Conservation (phyloP, 1,140 invertebrate genomes). For the Drosophila rhopaloa region DNA sequence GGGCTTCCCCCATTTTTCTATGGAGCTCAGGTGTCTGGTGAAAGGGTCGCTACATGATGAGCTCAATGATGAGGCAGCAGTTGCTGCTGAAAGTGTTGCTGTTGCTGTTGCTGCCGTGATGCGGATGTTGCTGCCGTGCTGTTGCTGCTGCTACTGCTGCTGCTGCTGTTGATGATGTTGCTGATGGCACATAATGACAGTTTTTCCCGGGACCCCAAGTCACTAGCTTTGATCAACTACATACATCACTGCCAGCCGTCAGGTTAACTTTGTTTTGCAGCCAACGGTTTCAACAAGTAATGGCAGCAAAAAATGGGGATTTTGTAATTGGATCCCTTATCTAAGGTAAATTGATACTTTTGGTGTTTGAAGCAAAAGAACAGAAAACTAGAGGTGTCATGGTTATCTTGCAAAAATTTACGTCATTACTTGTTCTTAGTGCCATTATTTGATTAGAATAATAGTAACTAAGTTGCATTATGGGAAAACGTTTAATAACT, state of each 20-base stretch:
- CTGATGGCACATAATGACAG: constrained; percentile 66
- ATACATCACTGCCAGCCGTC: constrained; percentile 41
- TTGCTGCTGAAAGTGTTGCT: constrained; percentile 7
- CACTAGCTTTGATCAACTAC: constrained; percentile 64
- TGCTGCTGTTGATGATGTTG: constrained; percentile 30
- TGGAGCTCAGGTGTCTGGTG: constrained; percentile 25
- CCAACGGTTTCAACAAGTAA: constrained; percentile 2
- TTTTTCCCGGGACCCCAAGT: constrained; percentile 46
- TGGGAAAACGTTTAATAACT: too few relatives aligned
- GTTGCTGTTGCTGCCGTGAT: constrained; percentile 23
- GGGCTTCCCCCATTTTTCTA: not conserved
- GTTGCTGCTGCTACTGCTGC: constrained; percentile 2
- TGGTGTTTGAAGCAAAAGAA: not conserved
- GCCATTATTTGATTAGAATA: too few relatives aligned
- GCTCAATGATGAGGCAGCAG: constrained; percentile 36
- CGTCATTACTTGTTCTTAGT: too few relatives aligned
- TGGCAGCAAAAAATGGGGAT: constrained; percentile 1
- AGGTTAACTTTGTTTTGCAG: constrained; percentile 1
- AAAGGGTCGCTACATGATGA: constrained; percentile 34
- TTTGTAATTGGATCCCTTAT: constrained; percentile 28
- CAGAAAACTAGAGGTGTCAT: not conserved
- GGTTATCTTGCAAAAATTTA: not conserved
- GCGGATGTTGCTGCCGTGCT: constrained; percentile 24
- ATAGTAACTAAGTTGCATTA: too few relatives aligned
- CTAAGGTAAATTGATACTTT: constrained; percentile 3